Evolutionary conservation across 2,888 invertebrate species (phyloP).

Genomic region (Patella caerulea): DNA sequence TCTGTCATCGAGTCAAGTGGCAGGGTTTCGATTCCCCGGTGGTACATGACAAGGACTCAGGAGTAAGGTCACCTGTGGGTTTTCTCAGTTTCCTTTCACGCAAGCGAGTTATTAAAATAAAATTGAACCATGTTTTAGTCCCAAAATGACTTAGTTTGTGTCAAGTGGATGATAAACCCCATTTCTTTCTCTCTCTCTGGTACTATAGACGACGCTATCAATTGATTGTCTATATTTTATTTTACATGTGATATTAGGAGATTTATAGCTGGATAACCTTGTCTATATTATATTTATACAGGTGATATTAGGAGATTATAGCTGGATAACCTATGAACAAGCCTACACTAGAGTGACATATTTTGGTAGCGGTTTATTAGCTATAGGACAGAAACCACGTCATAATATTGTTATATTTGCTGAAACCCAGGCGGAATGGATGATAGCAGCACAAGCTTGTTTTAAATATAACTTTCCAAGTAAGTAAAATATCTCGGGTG

Average conservation of each 20-base stretch:
- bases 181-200: too few relatives aligned
- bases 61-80: too few relatives aligned
- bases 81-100: too few relatives aligned
- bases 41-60: too few relatives aligned
- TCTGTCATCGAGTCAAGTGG: too few relatives aligned
- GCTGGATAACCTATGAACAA: constrained; percentile 88
- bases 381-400: constrained; percentile 80
- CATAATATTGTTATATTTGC: constrained; percentile 91
- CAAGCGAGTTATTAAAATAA: too few relatives aligned
- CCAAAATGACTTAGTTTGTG: too few relatives aligned
- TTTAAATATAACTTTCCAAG: constrained; percentile 93
- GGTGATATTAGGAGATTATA: constrained; percentile 93
- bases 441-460: constrained; percentile 95
- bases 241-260: constrained; percentile 88
- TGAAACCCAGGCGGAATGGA: constrained; percentile 98
- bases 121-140: too few relatives aligned
- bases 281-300: constrained; percentile 68
- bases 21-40: too few relatives aligned
- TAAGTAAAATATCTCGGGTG: constrained; percentile 64
- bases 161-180: too few relatives aligned
- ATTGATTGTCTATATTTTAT: neutral
- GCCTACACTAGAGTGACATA: constrained; percentile 82
- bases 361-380: constrained; percentile 88
- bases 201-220: too few relatives aligned
- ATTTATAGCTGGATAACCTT: constrained; percentile 72